Base-by-base conservation (phyloP, 2,888 invertebrate species). In the Cheilosia scutellata region DNA sequence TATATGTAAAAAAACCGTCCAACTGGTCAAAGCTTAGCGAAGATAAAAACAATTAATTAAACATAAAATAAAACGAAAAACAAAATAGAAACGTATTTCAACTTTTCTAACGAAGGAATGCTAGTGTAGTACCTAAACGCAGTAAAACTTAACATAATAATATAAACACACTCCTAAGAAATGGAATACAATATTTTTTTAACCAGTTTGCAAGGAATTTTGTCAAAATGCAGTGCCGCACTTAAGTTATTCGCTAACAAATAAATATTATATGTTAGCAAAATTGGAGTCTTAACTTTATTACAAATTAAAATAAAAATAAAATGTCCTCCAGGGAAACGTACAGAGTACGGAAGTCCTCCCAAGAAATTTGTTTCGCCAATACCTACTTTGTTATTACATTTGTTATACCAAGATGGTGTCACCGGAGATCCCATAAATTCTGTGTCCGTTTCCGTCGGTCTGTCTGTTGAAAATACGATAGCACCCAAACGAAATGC, bases 1-100 rank as follows among this genome's bases (percentile, higher is more conserved):
- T 27, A 60, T 42, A 62, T 29, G 44, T 25, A 63, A 63, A 51
- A 53, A 75, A 75, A 65, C 74, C 74, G 74, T 75, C 75, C 75
- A 75, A 75, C 75, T 65, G 75, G 75, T 75, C 65, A 75, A 75
- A 75, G 65, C 65, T 57, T 75, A 75, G 57, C 49, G 42, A 58
- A 47, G 33, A 55, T 42, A 70, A 55, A 33, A 71, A 57, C 7
- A 33, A 37, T 60, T 33, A 47, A 27, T 27, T 11, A 55, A 37
- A 49, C 20, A 62, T 13, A 29, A 49, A 40, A 40, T 13, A 71
- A 70, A 53, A 44, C 27, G 27, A 42, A 40, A 66, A 66, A 37
- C 33, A 25, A 51, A 71, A 49, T 27, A 58, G 33, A 37, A 60
- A 60, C 44, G 29, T 71, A 71, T 71, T 71, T 71, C 60, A 40